Conservation (phyloP, 2,113 vertebrate species). For the Ictalurus punctatus region DNA sequence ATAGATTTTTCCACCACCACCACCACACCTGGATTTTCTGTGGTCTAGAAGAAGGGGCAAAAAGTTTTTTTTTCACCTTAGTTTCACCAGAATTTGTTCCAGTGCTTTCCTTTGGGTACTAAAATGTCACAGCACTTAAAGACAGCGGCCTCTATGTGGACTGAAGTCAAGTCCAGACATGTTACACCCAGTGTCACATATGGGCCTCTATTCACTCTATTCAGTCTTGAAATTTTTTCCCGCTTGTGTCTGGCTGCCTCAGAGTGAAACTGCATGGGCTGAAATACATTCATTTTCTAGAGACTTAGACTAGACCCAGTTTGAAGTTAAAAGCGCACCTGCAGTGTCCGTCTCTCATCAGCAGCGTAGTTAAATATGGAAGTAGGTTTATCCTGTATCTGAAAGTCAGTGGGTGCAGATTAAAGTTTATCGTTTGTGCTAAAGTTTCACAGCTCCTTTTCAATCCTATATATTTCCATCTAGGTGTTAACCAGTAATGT, state of each 20-base stretch:
- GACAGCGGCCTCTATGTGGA: background rate
- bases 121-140: background rate
- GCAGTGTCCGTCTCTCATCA: background rate
- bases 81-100: background rate
- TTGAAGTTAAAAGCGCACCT: background rate
- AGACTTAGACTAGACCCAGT: conserved; percentile 7
- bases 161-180: conserved; percentile 16
- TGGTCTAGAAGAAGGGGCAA: background rate
- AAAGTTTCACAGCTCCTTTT: background rate
- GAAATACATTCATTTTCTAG: background rate
- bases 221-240: background rate
- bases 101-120: background rate
- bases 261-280: background rate
- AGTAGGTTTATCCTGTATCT: background rate
- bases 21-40: background rate
- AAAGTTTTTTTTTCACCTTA: background rate
- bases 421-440: background rate
- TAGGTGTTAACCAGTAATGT: background rate
- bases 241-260: background rate
- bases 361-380: background rate
- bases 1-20: background rate
- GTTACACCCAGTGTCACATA: background rate
- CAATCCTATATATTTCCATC: no score
- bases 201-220: background rate
- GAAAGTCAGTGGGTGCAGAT: background rate